Evolutionary conservation across 2,113 vertebrate species (phyloP), one percentile per base, ranked within the genome.

Genomic region (Lepus europaeus): DNA sequence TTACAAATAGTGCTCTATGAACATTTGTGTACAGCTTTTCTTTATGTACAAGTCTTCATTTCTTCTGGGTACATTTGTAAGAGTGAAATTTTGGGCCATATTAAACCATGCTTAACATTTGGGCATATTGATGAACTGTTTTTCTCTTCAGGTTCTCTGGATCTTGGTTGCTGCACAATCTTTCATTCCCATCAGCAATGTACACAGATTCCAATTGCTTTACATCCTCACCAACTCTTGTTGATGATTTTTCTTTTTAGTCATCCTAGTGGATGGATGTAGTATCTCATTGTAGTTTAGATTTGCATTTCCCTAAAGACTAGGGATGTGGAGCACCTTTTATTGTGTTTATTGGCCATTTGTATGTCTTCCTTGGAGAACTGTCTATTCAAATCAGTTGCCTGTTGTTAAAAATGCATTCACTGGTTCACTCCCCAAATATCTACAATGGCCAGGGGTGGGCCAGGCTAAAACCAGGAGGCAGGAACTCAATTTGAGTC

Each of bases 341-440:
- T 7, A 63, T 87, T 56, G 45, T 49, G 6, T 93, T 91, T 78
- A 59, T 6, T 74, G 33, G 49, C 8, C 45, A 88, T 49, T 78
- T 68, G 27, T 33, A 49, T 87, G 20, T 76, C n/a, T 95, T 83
- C n/a, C 82, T 70, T 77, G n/a, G 89, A 59, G 33, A 72, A 64
- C 76, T 90, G 31, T 36, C 74, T 78, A 83, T 45, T 51, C 12
- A 88, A 69, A 76, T 29, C 23, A 0, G 23, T 83, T 72, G 36
- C 4, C n/a, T 14, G 49, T 64, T 51, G 59, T 51, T 87, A 63
- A 20, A 86, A 53, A 69, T n/a, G 45, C 45, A 45, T 45, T 45
- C 45, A 45, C 6, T 45, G 45, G 45, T 45, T 6, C 45, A 45
- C 45, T 45, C 45, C 45, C 45, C 45, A 45, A 45, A 45, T 45